Evolutionary conservation across 2,888 invertebrate genomes (phyloP).

Genomic region (Thecophora atra): DNA sequence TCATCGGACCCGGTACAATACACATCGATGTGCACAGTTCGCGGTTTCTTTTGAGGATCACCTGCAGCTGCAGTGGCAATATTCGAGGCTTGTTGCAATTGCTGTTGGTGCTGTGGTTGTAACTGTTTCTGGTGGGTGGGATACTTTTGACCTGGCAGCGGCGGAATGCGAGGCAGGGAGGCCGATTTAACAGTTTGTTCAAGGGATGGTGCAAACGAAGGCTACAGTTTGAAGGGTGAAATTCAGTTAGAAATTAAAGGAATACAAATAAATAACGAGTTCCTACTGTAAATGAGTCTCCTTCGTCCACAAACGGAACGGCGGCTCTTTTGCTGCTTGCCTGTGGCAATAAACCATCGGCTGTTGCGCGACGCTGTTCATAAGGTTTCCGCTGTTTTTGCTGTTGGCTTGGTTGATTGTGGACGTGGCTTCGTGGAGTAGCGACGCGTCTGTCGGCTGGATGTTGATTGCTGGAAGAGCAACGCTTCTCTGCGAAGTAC

Average conservation of each 20-base stretch:
- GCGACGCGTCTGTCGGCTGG: slow-evolving; percentile 47
- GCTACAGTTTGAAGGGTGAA: slow-evolving; percentile 37
- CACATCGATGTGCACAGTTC: slow-evolving; percentile 79
- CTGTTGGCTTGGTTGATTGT: slow-evolving; percentile 48
- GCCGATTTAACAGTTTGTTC: background rate
- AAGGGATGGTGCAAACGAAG: slow-evolving; percentile 45
- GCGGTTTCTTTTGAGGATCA: slow-evolving; percentile 65
- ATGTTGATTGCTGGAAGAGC: slow-evolving; percentile 47
- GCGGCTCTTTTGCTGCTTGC: slow-evolving; percentile 44
- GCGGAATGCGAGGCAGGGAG: slow-evolving; percentile 58
- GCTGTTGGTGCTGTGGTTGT: slow-evolving; percentile 40
- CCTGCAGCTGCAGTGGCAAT: slow-evolving; percentile 30
- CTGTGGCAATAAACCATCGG: slow-evolving; percentile 52
- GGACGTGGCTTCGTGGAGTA: background rate
- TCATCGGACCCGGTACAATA: slow-evolving; percentile 76
- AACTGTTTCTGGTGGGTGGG: slow-evolving; percentile 38
- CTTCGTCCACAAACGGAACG: slow-evolving; percentile 58
- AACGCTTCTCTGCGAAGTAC: slow-evolving; percentile 46
- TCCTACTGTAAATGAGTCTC: slow-evolving; percentile 62
- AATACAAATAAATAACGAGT: background rate
- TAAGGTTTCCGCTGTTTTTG: slow-evolving; percentile 49
- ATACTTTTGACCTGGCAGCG: slow-evolving; percentile 47
- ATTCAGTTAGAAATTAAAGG: background rate
- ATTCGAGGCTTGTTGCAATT: slow-evolving; percentile 17
- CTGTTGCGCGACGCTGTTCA: slow-evolving; percentile 59